phyloP scores from a whole-genome alignment of 2,797 vertebrate genomes.

The Manis pentadactyla region DNA sequence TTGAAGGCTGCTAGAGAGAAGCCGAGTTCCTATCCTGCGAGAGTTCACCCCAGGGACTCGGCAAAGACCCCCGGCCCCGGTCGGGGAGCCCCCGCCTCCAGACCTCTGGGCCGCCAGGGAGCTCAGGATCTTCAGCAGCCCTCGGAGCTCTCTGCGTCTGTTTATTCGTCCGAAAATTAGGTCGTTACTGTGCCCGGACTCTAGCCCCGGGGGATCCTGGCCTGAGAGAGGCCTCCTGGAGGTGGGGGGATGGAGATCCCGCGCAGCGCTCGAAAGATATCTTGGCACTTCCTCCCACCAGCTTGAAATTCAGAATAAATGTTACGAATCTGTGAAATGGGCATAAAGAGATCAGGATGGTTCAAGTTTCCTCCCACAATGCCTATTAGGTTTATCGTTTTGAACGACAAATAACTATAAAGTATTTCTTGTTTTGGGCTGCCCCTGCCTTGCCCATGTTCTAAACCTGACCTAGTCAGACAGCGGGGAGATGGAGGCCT shows the following conservation, averaged over 20 bases:
- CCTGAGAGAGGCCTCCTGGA: neutral
- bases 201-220: neutral
- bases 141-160: neutral
- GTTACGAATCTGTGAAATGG: neutral
- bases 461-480: neutral
- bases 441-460: neutral
- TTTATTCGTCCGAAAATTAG: neutral
- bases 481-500: neutral
- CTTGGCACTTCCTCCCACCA: neutral
- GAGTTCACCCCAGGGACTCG: accelerated
- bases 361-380: neutral
- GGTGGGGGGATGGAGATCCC: neutral
- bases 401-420: neutral
- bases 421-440: neutral
- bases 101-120: neutral
- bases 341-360: neutral
- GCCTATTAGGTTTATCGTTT: neutral
- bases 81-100: neutral
- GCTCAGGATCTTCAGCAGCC: neutral
- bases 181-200: neutral
- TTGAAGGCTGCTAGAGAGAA: neutral
- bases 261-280: neutral
- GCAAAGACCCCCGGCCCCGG: neutral
- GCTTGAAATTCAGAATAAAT: conserved; percentile 57
- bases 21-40: neutral